Conservation (phyloP, 2,888 invertebrate genomes). For the Hydroisotoma schaefferi region DNA sequence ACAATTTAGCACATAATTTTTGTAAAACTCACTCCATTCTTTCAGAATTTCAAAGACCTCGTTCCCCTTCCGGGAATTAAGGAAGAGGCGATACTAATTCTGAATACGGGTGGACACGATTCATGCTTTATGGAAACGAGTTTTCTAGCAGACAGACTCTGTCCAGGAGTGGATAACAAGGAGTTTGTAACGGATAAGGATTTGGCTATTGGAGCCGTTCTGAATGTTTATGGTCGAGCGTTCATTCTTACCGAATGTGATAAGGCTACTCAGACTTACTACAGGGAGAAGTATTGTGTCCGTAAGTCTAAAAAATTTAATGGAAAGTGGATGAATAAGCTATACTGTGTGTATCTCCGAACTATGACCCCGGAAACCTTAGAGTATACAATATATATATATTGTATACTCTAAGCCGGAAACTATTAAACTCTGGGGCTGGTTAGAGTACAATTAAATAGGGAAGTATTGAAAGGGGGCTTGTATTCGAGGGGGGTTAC, state of each 20-base stretch:
- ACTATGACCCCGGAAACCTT: no score
- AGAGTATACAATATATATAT: no score
- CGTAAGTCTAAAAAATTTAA: constrained; percentile 52
- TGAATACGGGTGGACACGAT: constrained; percentile 24
- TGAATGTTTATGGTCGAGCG: constrained; percentile 77
- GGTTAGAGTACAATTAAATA: no score
- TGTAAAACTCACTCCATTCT: not conserved
- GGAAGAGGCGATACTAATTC: constrained; percentile 32
- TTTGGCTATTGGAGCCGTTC: constrained; percentile 71
- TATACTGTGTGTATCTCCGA: no score
- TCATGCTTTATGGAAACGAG: constrained; percentile 15
- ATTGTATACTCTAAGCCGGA: no score
- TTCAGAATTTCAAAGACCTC: constrained; percentile 27
- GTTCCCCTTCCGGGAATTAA: constrained; percentile 24
- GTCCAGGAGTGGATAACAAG: constrained; percentile 27
- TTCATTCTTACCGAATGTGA: constrained; percentile 79
- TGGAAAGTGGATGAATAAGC: no score
- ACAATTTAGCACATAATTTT: not conserved
- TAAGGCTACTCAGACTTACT: constrained; percentile 78
- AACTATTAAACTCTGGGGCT: no score
- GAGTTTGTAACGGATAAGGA: constrained; percentile 64
- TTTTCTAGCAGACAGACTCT: constrained; percentile 29
- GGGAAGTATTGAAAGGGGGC: no score
- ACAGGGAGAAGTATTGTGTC: constrained; percentile 65
- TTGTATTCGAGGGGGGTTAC: no score